Evolutionary conservation across 2,797 vertebrate species (phyloP).

Genomic region (Melanogrammus aeglefinus): DNA sequence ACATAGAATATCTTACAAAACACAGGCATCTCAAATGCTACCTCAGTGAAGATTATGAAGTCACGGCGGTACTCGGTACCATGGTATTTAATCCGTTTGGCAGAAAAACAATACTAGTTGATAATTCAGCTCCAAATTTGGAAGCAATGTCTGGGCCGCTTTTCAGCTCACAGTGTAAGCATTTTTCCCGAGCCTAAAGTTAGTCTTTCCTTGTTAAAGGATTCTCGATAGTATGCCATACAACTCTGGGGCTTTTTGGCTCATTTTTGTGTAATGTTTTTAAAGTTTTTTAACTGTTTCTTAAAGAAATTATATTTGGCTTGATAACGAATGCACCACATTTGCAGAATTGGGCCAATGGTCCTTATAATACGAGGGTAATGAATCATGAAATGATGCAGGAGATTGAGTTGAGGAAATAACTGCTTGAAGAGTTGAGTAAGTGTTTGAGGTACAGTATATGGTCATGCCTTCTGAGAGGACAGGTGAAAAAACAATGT

Average conservation of each 20-base stretch:
- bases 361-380: too few relatives aligned
- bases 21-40: conserved; percentile 32
- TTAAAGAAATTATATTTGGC: neutral
- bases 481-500: too few relatives aligned
- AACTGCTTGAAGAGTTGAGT: too few relatives aligned
- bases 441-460: too few relatives aligned
- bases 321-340: too few relatives aligned
- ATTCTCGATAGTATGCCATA: neutral
- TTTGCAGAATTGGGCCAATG: too few relatives aligned
- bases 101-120: conserved; percentile 23
- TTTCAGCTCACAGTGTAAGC: too few relatives aligned
- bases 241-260: neutral
- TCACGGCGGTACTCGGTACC: conserved; percentile 26
- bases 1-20: conserved; percentile 2
- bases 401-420: too few relatives aligned
- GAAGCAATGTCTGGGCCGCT: too few relatives aligned
- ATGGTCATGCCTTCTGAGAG: too few relatives aligned
- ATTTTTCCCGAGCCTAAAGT: too few relatives aligned
- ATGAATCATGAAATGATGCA: too few relatives aligned
- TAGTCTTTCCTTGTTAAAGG: neutral
- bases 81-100: conserved; percentile 29
- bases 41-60: conserved; percentile 33
- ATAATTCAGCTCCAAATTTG: conserved; percentile 11
- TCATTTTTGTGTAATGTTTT: neutral
- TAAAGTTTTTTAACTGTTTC: neutral